Evolutionary conservation across 2,797 vertebrate genomes (phyloP).

Genomic region (Malacoctenus gilli): DNA sequence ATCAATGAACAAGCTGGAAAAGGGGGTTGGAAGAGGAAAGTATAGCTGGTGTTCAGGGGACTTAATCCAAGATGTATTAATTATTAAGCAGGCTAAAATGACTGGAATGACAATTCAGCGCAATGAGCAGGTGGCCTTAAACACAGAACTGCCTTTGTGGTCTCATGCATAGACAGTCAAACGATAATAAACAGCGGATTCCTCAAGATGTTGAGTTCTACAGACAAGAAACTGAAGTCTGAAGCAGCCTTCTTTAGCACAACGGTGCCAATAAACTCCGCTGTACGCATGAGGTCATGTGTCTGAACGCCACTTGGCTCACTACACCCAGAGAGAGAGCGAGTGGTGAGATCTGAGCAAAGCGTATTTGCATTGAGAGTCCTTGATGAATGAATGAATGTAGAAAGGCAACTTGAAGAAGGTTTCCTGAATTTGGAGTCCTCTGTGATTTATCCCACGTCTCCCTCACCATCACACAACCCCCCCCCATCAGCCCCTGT

Average conservation of each 20-base stretch:
- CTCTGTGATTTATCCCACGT: slow-evolving; percentile 72
- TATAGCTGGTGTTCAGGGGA: slow-evolving; percentile 63
- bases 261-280: too few species aligned
- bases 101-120: slow-evolving; percentile 80
- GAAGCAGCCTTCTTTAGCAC: slow-evolving; percentile 8
- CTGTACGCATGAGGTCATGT: background rate
- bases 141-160: slow-evolving; percentile 38
- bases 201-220: slow-evolving; percentile 26
- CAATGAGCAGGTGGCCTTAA: slow-evolving; percentile 40
- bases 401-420: slow-evolving; percentile 62
- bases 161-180: slow-evolving; percentile 37
- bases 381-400: slow-evolving; percentile 68
- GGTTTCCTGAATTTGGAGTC: slow-evolving; percentile 70
- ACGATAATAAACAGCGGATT: background rate
- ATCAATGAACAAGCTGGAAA: slow-evolving; percentile 80
- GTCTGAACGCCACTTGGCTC: slow-evolving; percentile 18
- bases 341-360: slow-evolving; percentile 25
- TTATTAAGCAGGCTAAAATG: slow-evolving; percentile 80
- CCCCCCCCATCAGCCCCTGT: slow-evolving; percentile 63
- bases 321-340: slow-evolving; percentile 3
- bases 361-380: slow-evolving; percentile 53
- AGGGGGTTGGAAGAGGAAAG: slow-evolving; percentile 52
- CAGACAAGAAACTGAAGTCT: slow-evolving; percentile 1
- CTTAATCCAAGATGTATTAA: slow-evolving; percentile 81
- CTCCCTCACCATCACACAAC: slow-evolving; percentile 9